Percentiles rank a stretch among this genome's conserved stretches.
phyloP scores from a whole-genome alignment of 1,140 invertebrate genomes.

The Luehdorfia chinensis region DNA sequence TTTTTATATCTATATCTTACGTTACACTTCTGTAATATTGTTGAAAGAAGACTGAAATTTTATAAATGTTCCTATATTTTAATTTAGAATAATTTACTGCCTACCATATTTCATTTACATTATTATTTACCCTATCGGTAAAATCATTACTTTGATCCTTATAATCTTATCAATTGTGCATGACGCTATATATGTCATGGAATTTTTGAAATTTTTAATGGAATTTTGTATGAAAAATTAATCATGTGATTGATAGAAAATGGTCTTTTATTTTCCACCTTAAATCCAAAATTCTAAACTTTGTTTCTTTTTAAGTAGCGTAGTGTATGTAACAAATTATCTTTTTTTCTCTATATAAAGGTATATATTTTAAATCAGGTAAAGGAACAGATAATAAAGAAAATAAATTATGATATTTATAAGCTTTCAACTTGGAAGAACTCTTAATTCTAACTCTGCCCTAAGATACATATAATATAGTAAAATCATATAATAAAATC shows the following conservation, averaged over 20 bases:
- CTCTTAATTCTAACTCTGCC: too few species aligned
- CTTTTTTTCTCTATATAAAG: too few species aligned
- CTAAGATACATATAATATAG: too few species aligned
- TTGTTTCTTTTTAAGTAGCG: too few species aligned
- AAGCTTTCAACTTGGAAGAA: too few species aligned
- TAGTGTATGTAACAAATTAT: too few species aligned
- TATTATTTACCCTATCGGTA: conserved; percentile 64
- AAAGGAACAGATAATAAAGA: too few species aligned
- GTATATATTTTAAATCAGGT: too few species aligned
- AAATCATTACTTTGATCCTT: conserved; percentile 63
- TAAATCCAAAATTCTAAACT: too few species aligned
- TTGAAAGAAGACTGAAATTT: conserved; percentile 74
- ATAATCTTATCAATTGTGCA: conserved; percentile 71
- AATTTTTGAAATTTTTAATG: conserved; percentile 75
- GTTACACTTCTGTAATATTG: conserved; percentile 69
- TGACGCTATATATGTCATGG: conserved; percentile 74
- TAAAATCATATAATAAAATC: too few species aligned
- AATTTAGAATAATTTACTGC: conserved; percentile 75
- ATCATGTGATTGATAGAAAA: conserved; percentile 70
- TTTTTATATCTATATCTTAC: conserved; percentile 58
- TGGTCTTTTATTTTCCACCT: conserved; percentile 50
- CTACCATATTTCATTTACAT: conserved; percentile 64
- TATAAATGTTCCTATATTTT: conserved; percentile 77
- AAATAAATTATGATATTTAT: too few species aligned
- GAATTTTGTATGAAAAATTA: conserved; percentile 74